phyloP scores from a whole-genome alignment of 2,888 invertebrate species.

The Nephrotoma guestfalica region DNA sequence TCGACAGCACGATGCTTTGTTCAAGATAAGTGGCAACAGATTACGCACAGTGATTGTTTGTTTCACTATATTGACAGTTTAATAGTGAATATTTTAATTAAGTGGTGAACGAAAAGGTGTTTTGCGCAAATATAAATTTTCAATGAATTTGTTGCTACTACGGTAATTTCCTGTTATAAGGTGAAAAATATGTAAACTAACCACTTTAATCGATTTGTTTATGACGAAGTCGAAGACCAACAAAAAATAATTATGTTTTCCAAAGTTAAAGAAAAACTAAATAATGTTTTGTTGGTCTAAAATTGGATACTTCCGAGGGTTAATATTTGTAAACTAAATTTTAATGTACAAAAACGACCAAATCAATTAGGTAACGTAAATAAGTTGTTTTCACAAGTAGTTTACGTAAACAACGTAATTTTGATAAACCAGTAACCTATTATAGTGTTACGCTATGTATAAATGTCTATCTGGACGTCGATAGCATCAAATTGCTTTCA shows the following conservation, averaged over 20 bases:
- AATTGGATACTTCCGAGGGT: background rate
- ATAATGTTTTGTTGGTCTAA: background rate
- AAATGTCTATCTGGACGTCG: no score
- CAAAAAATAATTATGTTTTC: background rate
- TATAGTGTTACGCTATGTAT: no score
- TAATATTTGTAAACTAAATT: background rate
- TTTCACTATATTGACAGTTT: background rate
- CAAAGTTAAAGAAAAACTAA: background rate
- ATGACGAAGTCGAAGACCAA: background rate
- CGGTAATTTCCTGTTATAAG: background rate
- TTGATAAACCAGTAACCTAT: no score
- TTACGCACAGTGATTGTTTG: background rate
- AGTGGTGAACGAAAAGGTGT: background rate
- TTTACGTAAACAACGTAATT: no score
- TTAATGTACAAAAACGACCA: background rate
- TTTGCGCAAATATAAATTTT: background rate
- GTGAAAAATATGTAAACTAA: background rate
- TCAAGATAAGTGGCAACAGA: background rate
- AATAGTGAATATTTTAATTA: background rate
- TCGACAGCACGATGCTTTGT: background rate
- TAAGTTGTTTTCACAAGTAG: background rate
- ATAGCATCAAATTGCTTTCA: no score
- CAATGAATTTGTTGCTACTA: background rate
- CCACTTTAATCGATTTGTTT: background rate
- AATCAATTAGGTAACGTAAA: background rate